Percentiles rank a stretch among this genome's conserved stretches.
These are phyloP conservation scores for Takifugu bimaculatus DNA, from an alignment of 2,113 vertebrate species.

Conservation along the genomic window DNA sequence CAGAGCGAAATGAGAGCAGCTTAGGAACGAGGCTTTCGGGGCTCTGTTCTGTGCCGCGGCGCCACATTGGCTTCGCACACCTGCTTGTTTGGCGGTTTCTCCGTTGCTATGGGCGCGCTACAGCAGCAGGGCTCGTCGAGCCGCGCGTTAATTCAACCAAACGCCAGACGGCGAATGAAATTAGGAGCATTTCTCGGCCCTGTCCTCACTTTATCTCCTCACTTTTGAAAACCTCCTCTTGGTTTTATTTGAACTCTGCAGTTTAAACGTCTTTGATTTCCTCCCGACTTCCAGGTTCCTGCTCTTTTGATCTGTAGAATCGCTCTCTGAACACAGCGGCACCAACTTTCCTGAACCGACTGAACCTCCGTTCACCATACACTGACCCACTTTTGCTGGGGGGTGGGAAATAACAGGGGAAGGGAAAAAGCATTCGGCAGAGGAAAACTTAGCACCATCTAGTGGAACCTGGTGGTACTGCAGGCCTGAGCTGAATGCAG, in stretches of 20 bases:
- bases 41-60: constrained; percentile 28
- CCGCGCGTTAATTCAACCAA: not conserved
- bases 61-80: constrained; percentile 12
- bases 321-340: constrained; percentile 7
- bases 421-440: not conserved
- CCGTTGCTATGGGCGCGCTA: constrained; percentile 2
- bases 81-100: constrained; percentile 18
- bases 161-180: not conserved
- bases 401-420: not conserved
- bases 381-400: constrained; percentile 51
- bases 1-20: constrained; percentile 43
- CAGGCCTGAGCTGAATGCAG: constrained; percentile 15
- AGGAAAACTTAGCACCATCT: constrained; percentile 56
- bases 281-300: not conserved
- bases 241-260: not conserved
- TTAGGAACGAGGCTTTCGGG: constrained; percentile 17
- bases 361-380: constrained; percentile 29
- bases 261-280: not conserved
- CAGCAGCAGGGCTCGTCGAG: not conserved
- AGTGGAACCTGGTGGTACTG: constrained; percentile 49
- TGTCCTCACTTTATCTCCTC: too few relatives aligned
- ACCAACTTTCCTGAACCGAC: constrained; percentile 29
- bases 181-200: too few relatives aligned
- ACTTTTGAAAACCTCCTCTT: not conserved
- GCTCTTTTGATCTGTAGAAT: not conserved